Conservation (phyloP, 2,888 invertebrate species). For the Balanococcus diminutus region DNA sequence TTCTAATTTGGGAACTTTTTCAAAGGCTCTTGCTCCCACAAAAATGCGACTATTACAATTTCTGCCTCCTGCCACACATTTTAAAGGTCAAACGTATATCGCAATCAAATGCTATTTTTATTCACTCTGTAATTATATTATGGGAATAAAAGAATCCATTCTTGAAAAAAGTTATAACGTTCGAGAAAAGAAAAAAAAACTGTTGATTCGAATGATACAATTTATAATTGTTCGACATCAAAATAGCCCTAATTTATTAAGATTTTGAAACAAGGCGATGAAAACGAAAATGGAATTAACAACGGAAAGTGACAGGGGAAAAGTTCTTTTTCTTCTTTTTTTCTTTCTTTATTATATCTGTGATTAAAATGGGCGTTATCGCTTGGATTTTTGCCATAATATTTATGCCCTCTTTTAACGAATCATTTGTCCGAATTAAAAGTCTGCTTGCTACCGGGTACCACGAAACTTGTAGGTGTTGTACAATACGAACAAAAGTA, state of each 20-base stretch:
- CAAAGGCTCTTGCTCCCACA: too few relatives aligned
- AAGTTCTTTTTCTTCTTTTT: background rate
- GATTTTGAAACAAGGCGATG: background rate
- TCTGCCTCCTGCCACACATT: too few relatives aligned
- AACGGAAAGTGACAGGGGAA: background rate
- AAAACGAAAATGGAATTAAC: constrained; percentile 23
- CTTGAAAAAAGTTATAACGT: background rate
- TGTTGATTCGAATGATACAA: background rate
- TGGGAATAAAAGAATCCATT: background rate
- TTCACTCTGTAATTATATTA: background rate
- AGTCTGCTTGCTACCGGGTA: background rate
- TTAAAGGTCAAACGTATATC: too few relatives aligned
- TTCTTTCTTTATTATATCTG: background rate
- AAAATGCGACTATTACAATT: too few relatives aligned
- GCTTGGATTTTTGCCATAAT: constrained; percentile 32
- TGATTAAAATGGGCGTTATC: constrained; percentile 33
- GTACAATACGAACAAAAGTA: background rate
- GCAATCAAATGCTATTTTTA: too few relatives aligned
- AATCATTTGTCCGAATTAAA: constrained; percentile 29
- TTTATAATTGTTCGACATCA: background rate
- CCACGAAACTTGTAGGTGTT: background rate
- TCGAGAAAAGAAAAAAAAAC: background rate
- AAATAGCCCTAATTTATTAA: background rate
- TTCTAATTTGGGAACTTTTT: too few relatives aligned
- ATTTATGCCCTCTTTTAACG: background rate